Conservation (phyloP, 2,797 vertebrate species). For the Protosalanx chinensis region DNA sequence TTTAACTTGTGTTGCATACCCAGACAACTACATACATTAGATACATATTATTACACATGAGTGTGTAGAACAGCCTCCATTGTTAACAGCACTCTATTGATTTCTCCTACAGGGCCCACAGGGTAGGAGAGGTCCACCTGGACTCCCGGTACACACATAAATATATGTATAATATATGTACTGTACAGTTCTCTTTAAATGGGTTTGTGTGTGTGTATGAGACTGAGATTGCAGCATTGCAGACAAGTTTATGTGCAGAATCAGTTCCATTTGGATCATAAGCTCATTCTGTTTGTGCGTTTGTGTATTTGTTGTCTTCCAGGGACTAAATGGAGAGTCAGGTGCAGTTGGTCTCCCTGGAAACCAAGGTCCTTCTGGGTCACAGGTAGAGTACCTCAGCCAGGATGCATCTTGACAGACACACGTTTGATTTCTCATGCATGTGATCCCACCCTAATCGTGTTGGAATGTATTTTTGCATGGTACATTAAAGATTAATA, state of each 20-base stretch:
- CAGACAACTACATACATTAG: background rate
- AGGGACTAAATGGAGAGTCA: constrained; percentile 71
- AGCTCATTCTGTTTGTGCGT: background rate
- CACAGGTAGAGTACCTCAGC: constrained; percentile 65
- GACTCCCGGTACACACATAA: constrained; percentile 66
- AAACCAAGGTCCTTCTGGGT: constrained; percentile 66
- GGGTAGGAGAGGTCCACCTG: constrained; percentile 73
- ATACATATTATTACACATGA: too few relatives aligned
- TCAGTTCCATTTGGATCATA: too few relatives aligned
- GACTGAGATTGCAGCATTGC: background rate
- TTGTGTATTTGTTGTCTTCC: constrained; percentile 11
- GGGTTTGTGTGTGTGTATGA: constrained; percentile 13
- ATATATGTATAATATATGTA: background rate
- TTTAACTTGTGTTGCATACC: background rate
- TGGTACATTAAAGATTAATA: too few relatives aligned
- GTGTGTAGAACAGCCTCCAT: too few relatives aligned
- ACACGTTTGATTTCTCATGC: background rate
- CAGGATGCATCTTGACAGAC: background rate
- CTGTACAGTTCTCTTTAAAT: background rate
- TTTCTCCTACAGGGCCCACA: constrained; percentile 67
- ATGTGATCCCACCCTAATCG: background rate
- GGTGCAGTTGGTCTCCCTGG: constrained; percentile 72
- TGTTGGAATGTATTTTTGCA: background rate
- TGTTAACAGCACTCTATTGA: background rate
- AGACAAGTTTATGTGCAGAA: background rate